phyloP scores from a whole-genome alignment of 2,797 vertebrate genomes.

The Sylvia borin region DNA sequence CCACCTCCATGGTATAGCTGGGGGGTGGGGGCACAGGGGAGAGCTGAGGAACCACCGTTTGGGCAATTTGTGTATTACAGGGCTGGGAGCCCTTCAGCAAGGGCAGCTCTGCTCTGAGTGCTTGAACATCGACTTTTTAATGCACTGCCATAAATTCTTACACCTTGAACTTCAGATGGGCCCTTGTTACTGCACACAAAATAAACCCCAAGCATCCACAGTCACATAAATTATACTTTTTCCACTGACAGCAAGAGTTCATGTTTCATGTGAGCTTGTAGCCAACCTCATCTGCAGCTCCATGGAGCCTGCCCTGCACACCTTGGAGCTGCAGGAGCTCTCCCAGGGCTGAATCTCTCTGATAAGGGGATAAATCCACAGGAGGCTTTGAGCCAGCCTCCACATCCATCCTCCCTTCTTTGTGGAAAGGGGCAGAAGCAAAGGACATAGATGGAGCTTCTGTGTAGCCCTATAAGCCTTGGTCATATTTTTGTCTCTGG shows the following conservation, averaged over 20 bases:
- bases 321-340: fast-evolving
- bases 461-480: background rate
- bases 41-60: background rate
- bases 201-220: background rate
- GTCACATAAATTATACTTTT: background rate
- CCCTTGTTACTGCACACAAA: background rate
- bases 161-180: background rate
- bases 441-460: background rate
- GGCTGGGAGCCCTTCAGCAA: background rate
- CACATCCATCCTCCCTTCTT: background rate
- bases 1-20: background rate
- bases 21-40: fast-evolving
- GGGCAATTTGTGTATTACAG: background rate
- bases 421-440: fast-evolving
- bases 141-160: background rate
- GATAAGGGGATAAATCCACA: background rate
- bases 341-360: background rate
- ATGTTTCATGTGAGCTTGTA: fast-evolving
- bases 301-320: background rate
- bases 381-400: background rate
- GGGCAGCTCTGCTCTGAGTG: background rate
- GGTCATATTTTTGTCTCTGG: background rate
- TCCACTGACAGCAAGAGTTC: background rate
- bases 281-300: fast-evolving
- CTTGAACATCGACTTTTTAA: background rate